A percentile compares a stretch with the other conserved stretches of the same genome.
Evolutionary conservation across 2,888 invertebrate genomes (phyloP).

Genomic region (Argyresthia albistria): DNA sequence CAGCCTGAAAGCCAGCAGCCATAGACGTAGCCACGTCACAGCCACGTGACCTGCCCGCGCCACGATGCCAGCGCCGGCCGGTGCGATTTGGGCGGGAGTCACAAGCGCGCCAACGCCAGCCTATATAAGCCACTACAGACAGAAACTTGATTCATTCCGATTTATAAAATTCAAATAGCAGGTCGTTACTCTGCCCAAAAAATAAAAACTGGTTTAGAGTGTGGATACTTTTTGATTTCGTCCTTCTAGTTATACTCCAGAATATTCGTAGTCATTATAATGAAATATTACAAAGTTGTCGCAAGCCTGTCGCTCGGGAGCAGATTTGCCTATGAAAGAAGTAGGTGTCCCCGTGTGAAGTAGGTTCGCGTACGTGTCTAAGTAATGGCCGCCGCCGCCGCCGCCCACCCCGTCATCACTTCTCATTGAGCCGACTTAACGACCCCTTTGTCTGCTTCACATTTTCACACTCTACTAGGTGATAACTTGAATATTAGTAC

Average conservation of each 20-base stretch:
- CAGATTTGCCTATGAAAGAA: neutral
- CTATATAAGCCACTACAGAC: neutral
- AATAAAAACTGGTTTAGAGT: too few species aligned
- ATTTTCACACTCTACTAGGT: constrained; percentile 6
- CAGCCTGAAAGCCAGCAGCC: neutral
- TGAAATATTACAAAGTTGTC: too few species aligned
- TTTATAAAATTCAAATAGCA: too few species aligned
- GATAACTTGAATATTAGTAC: constrained; percentile 6
- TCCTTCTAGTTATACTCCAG: too few species aligned
- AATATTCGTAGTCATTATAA: too few species aligned
- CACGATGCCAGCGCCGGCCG: neutral
- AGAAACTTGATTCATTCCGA: too few species aligned
- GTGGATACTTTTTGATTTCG: too few species aligned
- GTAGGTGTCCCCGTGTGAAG: neutral
- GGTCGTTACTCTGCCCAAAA: too few species aligned
- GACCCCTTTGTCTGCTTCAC: constrained; percentile 5
- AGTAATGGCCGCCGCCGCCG: constrained; percentile 7
- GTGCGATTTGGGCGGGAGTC: neutral
- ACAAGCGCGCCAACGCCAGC: neutral
- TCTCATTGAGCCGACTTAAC: constrained; percentile 6
- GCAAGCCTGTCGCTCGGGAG: too few species aligned
- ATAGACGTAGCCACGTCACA: neutral
- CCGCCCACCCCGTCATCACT: constrained; percentile 5
- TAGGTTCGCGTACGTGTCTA: constrained; percentile 7
- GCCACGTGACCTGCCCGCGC: neutral